Evolutionary conservation across 2,888 invertebrate genomes (phyloP).

Genomic region (Synergus itoensis): DNA sequence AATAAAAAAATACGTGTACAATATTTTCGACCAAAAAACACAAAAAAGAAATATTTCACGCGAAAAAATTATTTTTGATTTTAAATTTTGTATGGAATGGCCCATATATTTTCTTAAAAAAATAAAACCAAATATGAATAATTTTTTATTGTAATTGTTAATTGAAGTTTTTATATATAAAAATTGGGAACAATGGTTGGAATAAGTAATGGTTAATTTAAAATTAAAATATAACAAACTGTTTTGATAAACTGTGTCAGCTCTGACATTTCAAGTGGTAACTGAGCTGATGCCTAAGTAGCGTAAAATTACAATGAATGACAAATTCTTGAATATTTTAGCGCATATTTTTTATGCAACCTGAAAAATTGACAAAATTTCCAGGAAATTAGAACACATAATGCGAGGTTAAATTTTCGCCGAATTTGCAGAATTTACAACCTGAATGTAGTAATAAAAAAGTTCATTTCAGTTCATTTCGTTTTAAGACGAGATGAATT

Average conservation of each 20-base stretch:
- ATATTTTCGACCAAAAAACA: too few species aligned
- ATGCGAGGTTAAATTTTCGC: not conserved
- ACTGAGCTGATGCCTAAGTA: not conserved
- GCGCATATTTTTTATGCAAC: not conserved
- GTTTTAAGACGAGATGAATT: too few species aligned
- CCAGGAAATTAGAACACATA: not conserved
- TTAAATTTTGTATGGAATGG: too few species aligned
- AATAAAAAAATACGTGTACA: too few species aligned
- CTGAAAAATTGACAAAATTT: not conserved
- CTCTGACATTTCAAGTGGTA: not conserved
- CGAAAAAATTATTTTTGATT: too few species aligned
- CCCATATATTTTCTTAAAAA: not conserved
- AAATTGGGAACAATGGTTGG: not conserved
- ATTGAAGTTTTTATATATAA: too few species aligned
- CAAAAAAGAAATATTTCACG: too few species aligned
- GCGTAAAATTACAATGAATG: conserved; percentile 2
- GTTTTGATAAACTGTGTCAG: not conserved
- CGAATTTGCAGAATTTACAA: not conserved
- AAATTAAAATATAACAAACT: not conserved
- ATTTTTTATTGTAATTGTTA: too few species aligned
- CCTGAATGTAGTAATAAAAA: not conserved
- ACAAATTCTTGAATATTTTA: not conserved
- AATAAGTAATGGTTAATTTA: not conserved
- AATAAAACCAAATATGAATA: too few species aligned
- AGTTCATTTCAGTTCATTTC: not conserved